Percentiles rank a stretch among this genome's conserved stretches.
These are phyloP conservation scores for Allobates femoralis DNA, from an alignment of 2,797 vertebrate genomes.

Conservation along the genomic window DNA sequence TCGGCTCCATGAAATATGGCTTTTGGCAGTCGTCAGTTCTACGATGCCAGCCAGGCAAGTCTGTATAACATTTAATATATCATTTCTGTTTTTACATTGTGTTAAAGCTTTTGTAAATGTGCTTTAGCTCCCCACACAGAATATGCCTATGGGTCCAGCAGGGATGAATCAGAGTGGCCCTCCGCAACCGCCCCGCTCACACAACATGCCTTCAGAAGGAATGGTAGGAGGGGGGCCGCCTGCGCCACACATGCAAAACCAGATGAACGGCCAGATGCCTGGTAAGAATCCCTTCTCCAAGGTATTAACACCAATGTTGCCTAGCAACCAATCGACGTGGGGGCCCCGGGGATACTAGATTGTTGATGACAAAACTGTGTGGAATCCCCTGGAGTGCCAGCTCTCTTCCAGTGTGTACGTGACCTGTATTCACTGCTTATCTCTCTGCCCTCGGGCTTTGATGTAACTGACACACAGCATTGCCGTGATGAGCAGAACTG, in stretches of 20 bases:
- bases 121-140: slow-evolving; percentile 95
- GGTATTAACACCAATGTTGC: slow-evolving; percentile 88
- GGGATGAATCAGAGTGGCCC: slow-evolving; percentile 94
- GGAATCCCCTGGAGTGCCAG: slow-evolving; percentile 80
- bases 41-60: not conserved
- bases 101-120: slow-evolving; percentile 15
- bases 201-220: slow-evolving; percentile 94
- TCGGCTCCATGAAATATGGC: not conserved
- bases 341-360: slow-evolving; percentile 85
- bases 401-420: slow-evolving; percentile 82
- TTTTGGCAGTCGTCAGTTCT: not conserved
- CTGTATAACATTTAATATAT: not conserved
- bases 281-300: slow-evolving; percentile 86
- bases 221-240: slow-evolving; percentile 93
- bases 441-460: slow-evolving; percentile 81
- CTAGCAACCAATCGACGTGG: slow-evolving; percentile 88
- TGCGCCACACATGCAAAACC: slow-evolving; percentile 97
- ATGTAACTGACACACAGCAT: slow-evolving; percentile 82
- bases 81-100: not conserved
- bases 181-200: slow-evolving; percentile 90
- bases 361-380: slow-evolving; percentile 86
- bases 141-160: slow-evolving; percentile 96
- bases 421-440: slow-evolving; percentile 85
- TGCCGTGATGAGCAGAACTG: slow-evolving; percentile 82
- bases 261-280: slow-evolving; percentile 99